phyloP scores from a whole-genome alignment of 2,797 vertebrate species.

The Babyrousa celebensis region DNA sequence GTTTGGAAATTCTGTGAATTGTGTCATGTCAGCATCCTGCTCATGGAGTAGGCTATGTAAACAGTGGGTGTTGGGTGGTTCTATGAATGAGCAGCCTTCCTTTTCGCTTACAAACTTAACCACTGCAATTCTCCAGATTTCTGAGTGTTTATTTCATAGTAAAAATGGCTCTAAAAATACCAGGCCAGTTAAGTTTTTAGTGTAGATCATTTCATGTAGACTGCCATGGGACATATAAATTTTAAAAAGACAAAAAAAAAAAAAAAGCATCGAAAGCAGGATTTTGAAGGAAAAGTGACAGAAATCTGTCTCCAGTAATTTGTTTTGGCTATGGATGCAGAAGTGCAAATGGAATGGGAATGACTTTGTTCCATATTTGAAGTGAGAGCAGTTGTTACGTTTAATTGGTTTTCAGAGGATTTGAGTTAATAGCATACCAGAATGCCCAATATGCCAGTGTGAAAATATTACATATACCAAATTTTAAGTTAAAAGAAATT shows the following conservation, averaged over 20 bases:
- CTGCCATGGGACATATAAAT: slow-evolving; percentile 67
- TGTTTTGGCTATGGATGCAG: slow-evolving; percentile 69
- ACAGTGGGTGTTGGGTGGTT: slow-evolving; percentile 75
- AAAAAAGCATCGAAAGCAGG: slow-evolving; percentile 24
- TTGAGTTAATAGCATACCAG: slow-evolving; percentile 53
- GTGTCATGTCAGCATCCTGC: slow-evolving; percentile 84
- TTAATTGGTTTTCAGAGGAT: slow-evolving; percentile 54
- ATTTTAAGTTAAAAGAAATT: slow-evolving; percentile 62
- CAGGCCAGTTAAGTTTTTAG: slow-evolving; percentile 82
- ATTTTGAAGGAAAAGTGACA: slow-evolving; percentile 81
- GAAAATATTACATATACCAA: slow-evolving; percentile 28
- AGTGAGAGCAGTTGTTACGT: slow-evolving; percentile 55
- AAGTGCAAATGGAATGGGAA: slow-evolving; percentile 57
- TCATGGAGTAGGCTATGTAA: slow-evolving; percentile 79
- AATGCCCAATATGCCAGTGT: neutral
- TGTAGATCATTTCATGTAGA: slow-evolving; percentile 78
- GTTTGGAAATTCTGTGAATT: slow-evolving; percentile 87
- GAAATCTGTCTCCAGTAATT: slow-evolving; percentile 76
- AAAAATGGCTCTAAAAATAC: slow-evolving; percentile 85
- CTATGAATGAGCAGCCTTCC: slow-evolving; percentile 73
- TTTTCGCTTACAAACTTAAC: slow-evolving; percentile 70
- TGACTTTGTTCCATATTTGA: slow-evolving; percentile 68
- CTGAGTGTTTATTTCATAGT: slow-evolving; percentile 79
- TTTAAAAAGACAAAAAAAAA: neutral
- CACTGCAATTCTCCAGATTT: slow-evolving; percentile 73